Conservation (phyloP, 2,113 vertebrate species). For the Pomatorhinus ruficollis region DNA sequence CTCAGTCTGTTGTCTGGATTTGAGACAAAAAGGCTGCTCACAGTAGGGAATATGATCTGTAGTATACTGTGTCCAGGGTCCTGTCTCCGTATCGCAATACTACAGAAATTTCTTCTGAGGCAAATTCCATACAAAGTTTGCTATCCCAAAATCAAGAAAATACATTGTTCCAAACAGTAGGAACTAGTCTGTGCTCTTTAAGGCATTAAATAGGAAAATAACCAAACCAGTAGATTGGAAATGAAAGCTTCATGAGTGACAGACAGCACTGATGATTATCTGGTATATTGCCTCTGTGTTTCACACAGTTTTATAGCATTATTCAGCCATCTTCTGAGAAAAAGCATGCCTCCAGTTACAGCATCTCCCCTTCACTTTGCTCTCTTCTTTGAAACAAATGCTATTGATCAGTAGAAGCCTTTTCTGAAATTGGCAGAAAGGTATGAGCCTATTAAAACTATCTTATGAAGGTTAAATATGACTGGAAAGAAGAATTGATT, state of each 20-base stretch:
- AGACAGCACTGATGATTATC: background rate
- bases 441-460: conserved; percentile 7
- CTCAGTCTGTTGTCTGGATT: background rate
- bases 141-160: background rate
- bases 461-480: conserved; percentile 44
- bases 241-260: background rate
- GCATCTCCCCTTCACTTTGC: background rate
- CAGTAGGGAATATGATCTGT: background rate
- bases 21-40: background rate
- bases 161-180: background rate
- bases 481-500: conserved; percentile 49
- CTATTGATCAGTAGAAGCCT: conserved; percentile 36
- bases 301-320: background rate
- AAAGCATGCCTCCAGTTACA: background rate
- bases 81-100: background rate
- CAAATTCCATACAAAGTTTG: background rate
- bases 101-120: background rate
- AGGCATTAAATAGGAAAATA: background rate
- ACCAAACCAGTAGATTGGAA: background rate
- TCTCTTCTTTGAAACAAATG: conserved; percentile 20
- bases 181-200: background rate
- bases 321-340: background rate
- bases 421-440: conserved; percentile 31
- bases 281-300: background rate
- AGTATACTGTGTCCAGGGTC: background rate